Percentiles rank a stretch among this genome's conserved stretches.
Evolutionary conservation across 2,888 invertebrate species (phyloP).

Genomic region (Aspidapion aeneum): DNA sequence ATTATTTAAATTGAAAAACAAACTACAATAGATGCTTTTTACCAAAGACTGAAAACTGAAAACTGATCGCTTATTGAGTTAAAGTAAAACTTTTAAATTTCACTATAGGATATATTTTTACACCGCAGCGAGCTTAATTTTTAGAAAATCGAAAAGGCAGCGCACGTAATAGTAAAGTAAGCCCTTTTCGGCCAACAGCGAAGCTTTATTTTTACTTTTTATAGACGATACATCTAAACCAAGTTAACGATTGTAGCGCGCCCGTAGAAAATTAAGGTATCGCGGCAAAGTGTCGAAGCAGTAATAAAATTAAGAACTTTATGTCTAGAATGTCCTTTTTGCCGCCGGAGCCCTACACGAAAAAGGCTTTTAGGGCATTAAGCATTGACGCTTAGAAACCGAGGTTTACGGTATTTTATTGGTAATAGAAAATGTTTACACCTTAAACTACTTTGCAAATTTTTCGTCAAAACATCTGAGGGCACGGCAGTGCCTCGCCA

Average conservation of each 20-base stretch:
- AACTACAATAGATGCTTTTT: no score
- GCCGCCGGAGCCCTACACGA: background rate
- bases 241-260: background rate
- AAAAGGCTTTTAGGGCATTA: background rate
- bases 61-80: conserved; percentile 18
- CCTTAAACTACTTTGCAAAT: no score
- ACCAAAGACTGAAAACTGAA: no score
- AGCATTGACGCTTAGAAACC: background rate
- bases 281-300: background rate
- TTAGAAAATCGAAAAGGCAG: background rate
- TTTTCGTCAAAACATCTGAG: no score
- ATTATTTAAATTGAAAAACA: no score
- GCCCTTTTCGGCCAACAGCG: background rate
- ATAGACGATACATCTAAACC: background rate
- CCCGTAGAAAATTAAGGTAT: background rate
- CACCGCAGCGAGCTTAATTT: no score
- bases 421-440: background rate
- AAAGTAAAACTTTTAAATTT: no score
- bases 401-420: background rate
- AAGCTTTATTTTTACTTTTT: background rate
- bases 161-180: background rate
- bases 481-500: no score
- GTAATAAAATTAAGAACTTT: background rate
- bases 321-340: background rate
- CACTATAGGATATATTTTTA: no score